A percentile compares a stretch with the other conserved stretches of the same genome.
Evolutionary conservation across 2,113 vertebrate genomes (phyloP).

Genomic region (Piprites chloris): DNA sequence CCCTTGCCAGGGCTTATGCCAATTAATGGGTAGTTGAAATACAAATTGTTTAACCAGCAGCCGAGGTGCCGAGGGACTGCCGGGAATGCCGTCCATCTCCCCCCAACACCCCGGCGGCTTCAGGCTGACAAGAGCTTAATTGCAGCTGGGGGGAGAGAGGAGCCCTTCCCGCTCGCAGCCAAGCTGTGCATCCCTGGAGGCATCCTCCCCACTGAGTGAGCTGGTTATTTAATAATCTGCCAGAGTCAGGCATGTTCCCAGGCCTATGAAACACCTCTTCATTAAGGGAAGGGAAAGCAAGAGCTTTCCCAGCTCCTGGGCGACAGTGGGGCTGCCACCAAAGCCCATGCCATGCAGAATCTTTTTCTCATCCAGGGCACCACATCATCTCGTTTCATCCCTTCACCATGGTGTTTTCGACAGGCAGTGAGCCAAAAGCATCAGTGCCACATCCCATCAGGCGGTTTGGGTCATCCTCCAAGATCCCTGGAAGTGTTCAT

Average conservation of each 20-base stretch:
- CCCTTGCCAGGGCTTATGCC: not conserved
- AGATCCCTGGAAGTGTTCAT: not conserved
- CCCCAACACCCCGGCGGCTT: not conserved
- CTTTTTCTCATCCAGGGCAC: not conserved
- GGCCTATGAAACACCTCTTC: not conserved
- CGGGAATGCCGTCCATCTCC: not conserved
- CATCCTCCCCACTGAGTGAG: not conserved
- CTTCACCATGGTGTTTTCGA: rapidly evolving
- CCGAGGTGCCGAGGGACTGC: not conserved
- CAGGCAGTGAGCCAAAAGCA: not conserved
- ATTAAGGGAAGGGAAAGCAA: not conserved
- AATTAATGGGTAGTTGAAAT: not conserved
- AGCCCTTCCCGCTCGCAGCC: not conserved
- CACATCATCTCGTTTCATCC: rapidly evolving
- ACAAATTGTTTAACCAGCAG: constrained; percentile 26
- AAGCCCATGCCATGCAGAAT: rapidly evolving
- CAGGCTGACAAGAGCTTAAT: constrained; percentile 14
- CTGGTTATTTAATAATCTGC: not conserved
- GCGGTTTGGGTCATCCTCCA: rapidly evolving
- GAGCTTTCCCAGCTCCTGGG: not conserved
- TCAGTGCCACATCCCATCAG: rapidly evolving
- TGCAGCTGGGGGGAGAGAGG: not conserved
- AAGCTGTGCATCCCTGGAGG: not conserved
- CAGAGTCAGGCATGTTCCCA: not conserved
- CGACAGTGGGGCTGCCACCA: not conserved